Conservation (phyloP, 30 jellyfish, hydroid and myxozoan species). For the Aurelia sp. region DNA sequence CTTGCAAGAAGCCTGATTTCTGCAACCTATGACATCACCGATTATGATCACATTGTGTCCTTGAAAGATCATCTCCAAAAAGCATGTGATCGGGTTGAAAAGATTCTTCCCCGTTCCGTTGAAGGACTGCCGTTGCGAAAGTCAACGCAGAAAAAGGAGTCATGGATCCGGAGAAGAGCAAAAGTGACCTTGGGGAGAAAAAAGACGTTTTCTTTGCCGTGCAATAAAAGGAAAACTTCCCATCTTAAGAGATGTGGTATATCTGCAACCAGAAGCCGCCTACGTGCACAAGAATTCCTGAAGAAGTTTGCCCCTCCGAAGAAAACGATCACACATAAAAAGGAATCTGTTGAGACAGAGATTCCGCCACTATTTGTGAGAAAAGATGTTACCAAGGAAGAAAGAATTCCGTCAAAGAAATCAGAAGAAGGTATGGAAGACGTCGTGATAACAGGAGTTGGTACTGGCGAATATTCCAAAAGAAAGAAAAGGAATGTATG, state of each 20-base stretch:
- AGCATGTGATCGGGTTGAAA: background rate
- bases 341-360: background rate
- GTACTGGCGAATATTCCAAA: conserved; percentile 2
- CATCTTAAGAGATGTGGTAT: conserved; percentile 6
- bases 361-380: background rate
- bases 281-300: conserved; percentile 8
- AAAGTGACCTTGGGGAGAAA: background rate
- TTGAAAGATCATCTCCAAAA: background rate
- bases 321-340: background rate
- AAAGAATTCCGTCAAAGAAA: background rate
- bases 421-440: background rate
- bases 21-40: conserved; percentile 5
- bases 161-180: background rate
- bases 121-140: conserved; percentile 7
- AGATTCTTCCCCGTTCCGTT: background rate
- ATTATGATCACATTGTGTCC: background rate
- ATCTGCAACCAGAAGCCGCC: background rate
- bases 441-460: background rate
- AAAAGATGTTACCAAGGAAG: background rate
- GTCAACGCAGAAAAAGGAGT: background rate
- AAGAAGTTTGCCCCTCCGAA: background rate
- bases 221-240: background rate
- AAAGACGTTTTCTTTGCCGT: conserved; percentile 1
- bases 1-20: background rate
- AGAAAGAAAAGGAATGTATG: conserved; percentile 1